phyloP scores from a whole-genome alignment of 2,888 invertebrate species.

The Patella depressa region DNA sequence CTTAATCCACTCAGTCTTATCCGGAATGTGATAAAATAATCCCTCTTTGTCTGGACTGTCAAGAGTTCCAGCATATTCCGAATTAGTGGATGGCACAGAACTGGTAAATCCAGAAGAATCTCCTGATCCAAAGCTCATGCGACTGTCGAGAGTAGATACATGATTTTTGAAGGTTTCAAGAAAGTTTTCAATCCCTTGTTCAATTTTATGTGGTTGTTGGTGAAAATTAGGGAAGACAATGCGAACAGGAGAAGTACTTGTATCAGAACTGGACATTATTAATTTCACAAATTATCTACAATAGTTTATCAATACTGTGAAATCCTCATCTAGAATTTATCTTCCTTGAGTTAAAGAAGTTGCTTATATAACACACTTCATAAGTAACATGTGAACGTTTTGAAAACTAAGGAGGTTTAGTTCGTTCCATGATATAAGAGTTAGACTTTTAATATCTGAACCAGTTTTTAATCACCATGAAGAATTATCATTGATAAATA shows the following conservation, averaged over 20 bases:
- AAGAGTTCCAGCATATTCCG: conserved; percentile 34
- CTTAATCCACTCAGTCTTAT: conserved; percentile 19
- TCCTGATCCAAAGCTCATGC: conserved; percentile 43
- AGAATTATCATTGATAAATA: too few species aligned
- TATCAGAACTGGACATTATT: conserved; percentile 9
- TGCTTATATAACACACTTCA: too few species aligned
- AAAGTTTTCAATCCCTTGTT: conserved; percentile 62
- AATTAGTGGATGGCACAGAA: conserved; percentile 56
- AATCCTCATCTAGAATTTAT: too few species aligned
- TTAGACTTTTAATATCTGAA: too few species aligned
- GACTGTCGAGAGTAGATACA: conserved; percentile 51
- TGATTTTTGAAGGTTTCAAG: conserved; percentile 62
- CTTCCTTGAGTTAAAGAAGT: too few species aligned
- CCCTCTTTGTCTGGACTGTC: conserved; percentile 45
- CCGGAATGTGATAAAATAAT: neutral
- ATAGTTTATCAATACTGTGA: too few species aligned
- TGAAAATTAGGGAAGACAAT: conserved; percentile 4
- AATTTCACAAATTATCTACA: neutral
- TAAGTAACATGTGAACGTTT: neutral
- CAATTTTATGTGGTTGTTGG: conserved; percentile 45
- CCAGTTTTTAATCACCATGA: too few species aligned
- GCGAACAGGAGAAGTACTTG: conserved; percentile 6
- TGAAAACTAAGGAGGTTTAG: conserved; percentile 2
- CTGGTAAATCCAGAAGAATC: conserved; percentile 54
- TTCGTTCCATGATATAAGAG: neutral